phyloP scores from a whole-genome alignment of 1,140 invertebrate species.

The Pseudachorutes palmiensis region DNA sequence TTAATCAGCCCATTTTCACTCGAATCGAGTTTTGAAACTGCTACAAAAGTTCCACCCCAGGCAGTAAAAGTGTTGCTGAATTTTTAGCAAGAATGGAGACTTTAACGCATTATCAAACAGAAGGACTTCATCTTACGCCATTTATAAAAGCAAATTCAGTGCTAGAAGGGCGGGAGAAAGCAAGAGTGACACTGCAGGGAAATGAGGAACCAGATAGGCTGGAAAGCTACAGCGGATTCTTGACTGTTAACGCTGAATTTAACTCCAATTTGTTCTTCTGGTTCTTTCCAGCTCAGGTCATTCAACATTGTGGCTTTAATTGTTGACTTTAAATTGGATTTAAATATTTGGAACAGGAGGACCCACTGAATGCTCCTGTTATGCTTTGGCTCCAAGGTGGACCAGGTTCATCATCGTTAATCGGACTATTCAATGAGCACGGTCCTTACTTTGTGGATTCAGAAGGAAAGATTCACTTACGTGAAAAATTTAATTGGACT shows the following conservation, averaged over 20 bases:
- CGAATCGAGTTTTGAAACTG: no score
- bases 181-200: not conserved
- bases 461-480: conserved; percentile 40
- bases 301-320: not conserved
- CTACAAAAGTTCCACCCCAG: no score
- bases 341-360: conserved; percentile 39
- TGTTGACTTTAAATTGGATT: not conserved
- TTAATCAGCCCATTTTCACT: no score
- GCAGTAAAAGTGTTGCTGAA: no score
- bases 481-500: conserved; percentile 45
- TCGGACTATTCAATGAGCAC: conserved; percentile 49
- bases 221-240: conserved; percentile 56
- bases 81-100: no score
- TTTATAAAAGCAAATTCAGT: not conserved
- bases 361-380: conserved; percentile 42
- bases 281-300: conserved; percentile 67
- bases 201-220: not conserved
- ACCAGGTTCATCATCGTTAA: conserved; percentile 48
- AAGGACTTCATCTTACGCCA: not conserved
- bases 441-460: conserved; percentile 45
- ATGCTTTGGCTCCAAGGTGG: conserved; percentile 52
- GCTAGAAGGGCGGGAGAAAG: not conserved
- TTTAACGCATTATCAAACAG: no score
- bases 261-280: conserved; percentile 82
- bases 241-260: conserved; percentile 64